Conservation (phyloP, 2,113 vertebrate species). For the western clawed frog (Xenopus tropicalis) region UCB_Xtro_10.0 CM004444.2:33446501-33447000, state of each 20-base stretch:
- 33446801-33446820: conserved; percentile 37
- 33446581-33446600: no score
- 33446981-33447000: conserved; percentile 42
- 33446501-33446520: no score
- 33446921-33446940: conserved; percentile 47
- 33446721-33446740: conserved; percentile 33
- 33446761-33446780: conserved; percentile 37
- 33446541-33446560: no score
- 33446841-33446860: conserved; percentile 28
- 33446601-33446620: background rate
- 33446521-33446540: no score
- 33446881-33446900: conserved; percentile 46
- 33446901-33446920: conserved; percentile 49
- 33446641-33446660: background rate
- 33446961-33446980: conserved; percentile 43
- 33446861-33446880: conserved; percentile 34
- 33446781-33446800: conserved; percentile 36
- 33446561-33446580: no score
- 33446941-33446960: conserved; percentile 43
- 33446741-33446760: conserved; percentile 39
- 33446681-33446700: conserved; percentile 18
- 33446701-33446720: conserved; percentile 24
- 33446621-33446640: background rate
- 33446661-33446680: conserved; percentile 4
- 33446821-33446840: conserved; percentile 37